A percentile compares a stretch with the other conserved stretches of the same genome.
Evolutionary conservation across 1,140 invertebrate genomes (phyloP).

Genomic region (Grapholita molesta): DNA sequence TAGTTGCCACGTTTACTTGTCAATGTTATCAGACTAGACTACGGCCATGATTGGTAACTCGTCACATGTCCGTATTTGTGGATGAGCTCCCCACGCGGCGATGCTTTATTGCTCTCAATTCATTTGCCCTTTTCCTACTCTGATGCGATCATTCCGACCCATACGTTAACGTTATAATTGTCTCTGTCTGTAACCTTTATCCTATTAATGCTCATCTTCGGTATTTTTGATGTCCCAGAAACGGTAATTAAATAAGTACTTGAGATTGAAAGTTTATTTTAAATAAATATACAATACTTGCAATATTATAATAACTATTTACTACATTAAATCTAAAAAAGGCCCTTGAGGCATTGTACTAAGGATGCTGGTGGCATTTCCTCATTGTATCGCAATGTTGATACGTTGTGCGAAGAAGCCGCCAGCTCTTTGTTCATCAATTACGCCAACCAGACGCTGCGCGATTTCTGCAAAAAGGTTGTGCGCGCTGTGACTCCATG

Average conservation of each 20-base stretch:
- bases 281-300: no score
- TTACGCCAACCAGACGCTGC: no score
- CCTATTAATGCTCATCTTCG: not conserved
- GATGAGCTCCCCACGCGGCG: not conserved
- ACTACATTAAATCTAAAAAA: no score
- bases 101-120: conserved; percentile 19
- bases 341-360: no score
- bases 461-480: no score
- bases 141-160: not conserved
- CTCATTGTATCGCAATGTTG: no score
- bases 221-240: not conserved
- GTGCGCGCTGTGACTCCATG: no score
- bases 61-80: not conserved
- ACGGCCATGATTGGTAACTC: not conserved
- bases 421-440: no score
- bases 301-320: no score
- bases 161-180: conserved; percentile 1
- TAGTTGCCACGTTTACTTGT: not conserved
- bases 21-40: not conserved
- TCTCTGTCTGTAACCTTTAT: conserved; percentile 8
- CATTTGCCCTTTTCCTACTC: conserved; percentile 17
- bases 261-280: no score
- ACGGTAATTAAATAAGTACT: not conserved
- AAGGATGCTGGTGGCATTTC: no score
- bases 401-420: no score